Evolutionary conservation across 2,113 vertebrate genomes (phyloP).

Genomic region (Callospermophilus lateralis): DNA sequence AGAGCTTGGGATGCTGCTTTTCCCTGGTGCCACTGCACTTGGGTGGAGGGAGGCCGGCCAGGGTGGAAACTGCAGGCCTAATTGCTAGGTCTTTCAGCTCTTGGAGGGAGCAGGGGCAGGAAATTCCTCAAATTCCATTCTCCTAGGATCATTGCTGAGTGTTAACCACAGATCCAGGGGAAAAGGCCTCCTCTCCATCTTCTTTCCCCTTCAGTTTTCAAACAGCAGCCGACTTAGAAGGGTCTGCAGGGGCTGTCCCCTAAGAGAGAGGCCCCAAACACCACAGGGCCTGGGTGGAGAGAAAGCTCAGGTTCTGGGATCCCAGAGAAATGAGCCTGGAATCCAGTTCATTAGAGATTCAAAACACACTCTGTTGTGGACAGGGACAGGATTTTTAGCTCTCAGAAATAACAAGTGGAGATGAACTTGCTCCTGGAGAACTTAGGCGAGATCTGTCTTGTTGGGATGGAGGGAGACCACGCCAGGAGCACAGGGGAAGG

Average conservation of each 20-base stretch:
- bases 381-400: constrained; percentile 37
- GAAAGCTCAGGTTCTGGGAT: constrained; percentile 51
- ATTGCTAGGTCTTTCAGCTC: constrained; percentile 81
- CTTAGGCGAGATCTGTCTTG: constrained; percentile 37
- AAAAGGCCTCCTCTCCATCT: constrained; percentile 72
- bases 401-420: not conserved
- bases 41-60: constrained; percentile 70
- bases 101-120: constrained; percentile 88
- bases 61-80: constrained; percentile 81
- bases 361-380: constrained; percentile 53
- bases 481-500: not conserved
- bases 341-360: not conserved
- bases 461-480: not conserved
- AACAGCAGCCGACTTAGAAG: constrained; percentile 33
- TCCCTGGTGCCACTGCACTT: not conserved
- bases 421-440: constrained; percentile 48
- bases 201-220: constrained; percentile 51
- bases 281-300: not conserved
- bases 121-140: constrained; percentile 91
- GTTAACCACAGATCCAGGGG: constrained; percentile 84
- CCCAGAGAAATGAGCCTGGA: constrained; percentile 19
- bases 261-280: not conserved
- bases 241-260: not conserved
- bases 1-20: not conserved
- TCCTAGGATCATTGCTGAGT: constrained; percentile 88